phyloP scores from a whole-genome alignment of 2,113 vertebrate species.

The chimpanzee (Pan troglodytes) region NHGRI_mPanTro3-v2.1_pri NC_072401.2:89197501-89198000 shows the following conservation, averaged over 20 bases:
- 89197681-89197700: neutral
- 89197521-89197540: neutral
- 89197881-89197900: slow-evolving; percentile 71
- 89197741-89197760: neutral
- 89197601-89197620: neutral
- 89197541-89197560: neutral
- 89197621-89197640: neutral
- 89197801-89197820: neutral
- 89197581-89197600: neutral
- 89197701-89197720: neutral
- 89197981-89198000: neutral
- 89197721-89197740: neutral
- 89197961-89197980: neutral
- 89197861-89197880: slow-evolving; percentile 65
- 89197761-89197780: neutral
- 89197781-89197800: neutral
- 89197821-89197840: neutral
- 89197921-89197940: slow-evolving; percentile 61
- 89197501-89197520: neutral
- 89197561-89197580: neutral
- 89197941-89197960: slow-evolving; percentile 59
- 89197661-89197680: slow-evolving; percentile 20
- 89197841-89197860: neutral
- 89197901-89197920: slow-evolving; percentile 38
- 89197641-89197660: neutral